These are phyloP conservation scores for Hycleus cichorii DNA, from an alignment of 1,140 invertebrate species.

Conservation along the genomic window DNA sequence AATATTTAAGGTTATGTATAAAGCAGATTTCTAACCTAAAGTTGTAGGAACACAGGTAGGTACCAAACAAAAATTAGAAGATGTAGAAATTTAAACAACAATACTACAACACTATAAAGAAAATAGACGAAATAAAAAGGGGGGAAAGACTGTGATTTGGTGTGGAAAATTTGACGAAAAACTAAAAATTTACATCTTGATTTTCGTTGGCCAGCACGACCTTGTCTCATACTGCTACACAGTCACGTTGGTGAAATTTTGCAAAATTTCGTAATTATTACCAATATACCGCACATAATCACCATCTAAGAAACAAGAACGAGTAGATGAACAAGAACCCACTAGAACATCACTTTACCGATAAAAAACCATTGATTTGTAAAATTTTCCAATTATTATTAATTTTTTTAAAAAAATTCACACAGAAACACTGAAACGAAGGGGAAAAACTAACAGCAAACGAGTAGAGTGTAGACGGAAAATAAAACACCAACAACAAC, in stretches of 20 bases:
- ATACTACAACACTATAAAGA: neutral
- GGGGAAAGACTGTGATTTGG: too few relatives aligned
- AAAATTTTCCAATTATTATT: neutral
- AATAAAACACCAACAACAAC: too few relatives aligned
- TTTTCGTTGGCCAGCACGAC: conserved; percentile 45
- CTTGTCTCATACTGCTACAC: conserved; percentile 45
- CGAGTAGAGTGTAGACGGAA: too few relatives aligned
- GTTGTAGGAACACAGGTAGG: too few relatives aligned
- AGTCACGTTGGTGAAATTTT: conserved; percentile 19
- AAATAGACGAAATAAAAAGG: neutral
- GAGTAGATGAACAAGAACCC: neutral
- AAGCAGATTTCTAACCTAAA: too few relatives aligned
- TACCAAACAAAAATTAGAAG: too few relatives aligned
- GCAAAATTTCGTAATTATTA: conserved; percentile 10
- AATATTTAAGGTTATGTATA: too few relatives aligned
- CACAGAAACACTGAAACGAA: too few relatives aligned
- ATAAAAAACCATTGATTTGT: too few relatives aligned
- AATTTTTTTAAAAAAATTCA: neutral
- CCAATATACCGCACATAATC: neutral
- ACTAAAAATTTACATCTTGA: conserved; percentile 43
- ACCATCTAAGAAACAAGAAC: neutral
- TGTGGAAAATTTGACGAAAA: too few relatives aligned
- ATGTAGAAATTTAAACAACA: conserved; percentile 12
- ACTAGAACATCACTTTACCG: neutral
- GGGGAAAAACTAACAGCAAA: too few relatives aligned